phyloP scores from a whole-genome alignment of 2,797 vertebrate genomes.

The Babyrousa celebensis region DNA sequence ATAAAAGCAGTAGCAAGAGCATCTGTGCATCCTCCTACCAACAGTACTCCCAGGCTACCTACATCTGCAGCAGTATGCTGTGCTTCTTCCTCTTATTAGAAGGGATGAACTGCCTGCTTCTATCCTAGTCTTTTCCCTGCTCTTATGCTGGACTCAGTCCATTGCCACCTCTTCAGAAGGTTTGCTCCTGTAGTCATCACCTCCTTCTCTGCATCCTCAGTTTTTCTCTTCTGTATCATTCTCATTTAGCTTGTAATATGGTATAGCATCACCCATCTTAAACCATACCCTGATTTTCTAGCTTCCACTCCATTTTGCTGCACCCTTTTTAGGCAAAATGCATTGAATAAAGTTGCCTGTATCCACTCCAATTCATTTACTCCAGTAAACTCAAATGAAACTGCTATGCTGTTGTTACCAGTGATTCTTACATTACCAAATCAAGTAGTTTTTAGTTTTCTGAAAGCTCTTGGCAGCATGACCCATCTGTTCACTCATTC shows the following conservation, averaged over 20 bases:
- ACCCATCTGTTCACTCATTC: conserved; percentile 26
- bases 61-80: neutral
- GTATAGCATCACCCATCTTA: neutral
- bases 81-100: neutral
- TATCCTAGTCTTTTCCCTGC: neutral
- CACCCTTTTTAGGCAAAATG: neutral
- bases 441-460: conserved; percentile 1
- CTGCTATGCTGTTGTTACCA: neutral
- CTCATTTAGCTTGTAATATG: neutral
- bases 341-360: neutral
- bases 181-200: neutral
- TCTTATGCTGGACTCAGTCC: neutral
- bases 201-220: neutral
- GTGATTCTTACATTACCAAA: neutral
- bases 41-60: neutral
- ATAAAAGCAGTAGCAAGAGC: conserved; percentile 10
- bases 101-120: neutral
- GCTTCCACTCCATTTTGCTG: conserved; percentile 6
- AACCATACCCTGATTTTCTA: neutral
- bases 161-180: conserved; percentile 11
- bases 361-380: conserved; percentile 12
- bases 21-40: neutral
- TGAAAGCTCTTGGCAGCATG: neutral
- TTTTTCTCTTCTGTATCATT: conserved; percentile 31
- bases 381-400: neutral